Percentiles rank a stretch among this genome's conserved stretches.
Conservation (phyloP, 2,113 vertebrate species). For the Eclectus roratus region DNA sequence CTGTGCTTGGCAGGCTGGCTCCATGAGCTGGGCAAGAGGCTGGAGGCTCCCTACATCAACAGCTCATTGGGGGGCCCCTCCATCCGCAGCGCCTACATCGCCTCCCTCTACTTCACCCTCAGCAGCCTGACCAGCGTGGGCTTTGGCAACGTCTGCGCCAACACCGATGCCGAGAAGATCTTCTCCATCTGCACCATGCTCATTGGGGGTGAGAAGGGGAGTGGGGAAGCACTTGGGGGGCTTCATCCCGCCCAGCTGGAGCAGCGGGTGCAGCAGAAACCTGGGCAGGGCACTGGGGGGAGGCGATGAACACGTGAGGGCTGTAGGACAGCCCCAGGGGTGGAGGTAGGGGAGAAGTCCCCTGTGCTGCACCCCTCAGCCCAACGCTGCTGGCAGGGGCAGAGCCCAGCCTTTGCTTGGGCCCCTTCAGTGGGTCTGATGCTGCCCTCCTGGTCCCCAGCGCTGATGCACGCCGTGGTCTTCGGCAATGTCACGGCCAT, state of each 20-base stretch:
- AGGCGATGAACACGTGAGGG: accelerated
- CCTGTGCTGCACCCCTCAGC: accelerated
- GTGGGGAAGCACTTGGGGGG: neutral
- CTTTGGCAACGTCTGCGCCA: conserved; percentile 95
- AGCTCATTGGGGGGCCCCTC: conserved; percentile 87
- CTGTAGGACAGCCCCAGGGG: neutral
- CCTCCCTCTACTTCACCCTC: conserved; percentile 96
- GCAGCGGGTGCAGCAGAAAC: accelerated
- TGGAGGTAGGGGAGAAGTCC: neutral
- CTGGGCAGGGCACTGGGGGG: neutral
- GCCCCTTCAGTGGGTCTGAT: neutral
- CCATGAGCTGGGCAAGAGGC: conserved; percentile 90
- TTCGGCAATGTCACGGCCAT: conserved; percentile 97
- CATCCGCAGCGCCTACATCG: conserved; percentile 90
- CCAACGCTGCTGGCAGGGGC: accelerated
- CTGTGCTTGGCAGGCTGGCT: conserved; percentile 85
- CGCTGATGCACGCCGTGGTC: conserved; percentile 95
- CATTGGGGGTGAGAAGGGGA: conserved; percentile 86
- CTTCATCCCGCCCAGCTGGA: neutral
- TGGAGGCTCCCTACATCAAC: conserved; percentile 91
- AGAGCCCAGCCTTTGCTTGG: neutral
- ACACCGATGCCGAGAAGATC: conserved; percentile 94
- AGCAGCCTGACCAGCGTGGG: conserved; percentile 97
- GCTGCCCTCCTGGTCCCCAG: conserved; percentile 42
- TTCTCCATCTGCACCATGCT: conserved; percentile 98